phyloP scores from a whole-genome alignment of 2,113 vertebrate species.

The Columba janthina region DNA sequence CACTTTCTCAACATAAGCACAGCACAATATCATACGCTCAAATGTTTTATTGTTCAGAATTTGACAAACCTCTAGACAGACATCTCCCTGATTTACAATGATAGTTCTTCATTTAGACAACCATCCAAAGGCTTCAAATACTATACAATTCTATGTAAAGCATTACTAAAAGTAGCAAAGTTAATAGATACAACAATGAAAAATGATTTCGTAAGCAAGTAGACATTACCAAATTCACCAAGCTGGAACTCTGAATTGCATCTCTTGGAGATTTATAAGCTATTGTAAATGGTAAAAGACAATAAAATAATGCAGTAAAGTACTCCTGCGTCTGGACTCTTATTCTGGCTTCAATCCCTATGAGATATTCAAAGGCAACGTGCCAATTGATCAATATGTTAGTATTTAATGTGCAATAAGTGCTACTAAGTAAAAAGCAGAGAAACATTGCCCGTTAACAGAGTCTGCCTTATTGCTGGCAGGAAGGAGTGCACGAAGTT shows the following conservation, averaged over 20 bases:
- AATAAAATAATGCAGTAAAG: neutral
- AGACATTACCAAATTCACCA: neutral
- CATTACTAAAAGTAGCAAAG: neutral
- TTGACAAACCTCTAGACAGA: neutral
- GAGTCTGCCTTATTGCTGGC: neutral
- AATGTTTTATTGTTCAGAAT: neutral
- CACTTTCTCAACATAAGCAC: neutral
- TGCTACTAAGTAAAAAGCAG: constrained; percentile 33
- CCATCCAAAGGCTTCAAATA: neutral
- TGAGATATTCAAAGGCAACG: neutral
- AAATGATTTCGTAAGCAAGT: neutral
- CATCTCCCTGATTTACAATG: neutral
- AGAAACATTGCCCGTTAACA: neutral
- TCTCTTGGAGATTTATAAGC: neutral
- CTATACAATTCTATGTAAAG: neutral
- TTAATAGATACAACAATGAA: neutral
- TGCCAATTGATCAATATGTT: constrained; percentile 33
- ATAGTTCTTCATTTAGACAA: neutral
- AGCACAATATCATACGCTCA: neutral
- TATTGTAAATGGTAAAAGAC: neutral
- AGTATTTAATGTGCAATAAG: constrained; percentile 20
- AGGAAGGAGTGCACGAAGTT: neutral
- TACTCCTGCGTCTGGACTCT: neutral
- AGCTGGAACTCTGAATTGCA: neutral
- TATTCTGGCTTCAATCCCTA: neutral